Evolutionary conservation across 1,140 invertebrate genomes (phyloP).

Genomic region (Oedothorax gibbosus): DNA sequence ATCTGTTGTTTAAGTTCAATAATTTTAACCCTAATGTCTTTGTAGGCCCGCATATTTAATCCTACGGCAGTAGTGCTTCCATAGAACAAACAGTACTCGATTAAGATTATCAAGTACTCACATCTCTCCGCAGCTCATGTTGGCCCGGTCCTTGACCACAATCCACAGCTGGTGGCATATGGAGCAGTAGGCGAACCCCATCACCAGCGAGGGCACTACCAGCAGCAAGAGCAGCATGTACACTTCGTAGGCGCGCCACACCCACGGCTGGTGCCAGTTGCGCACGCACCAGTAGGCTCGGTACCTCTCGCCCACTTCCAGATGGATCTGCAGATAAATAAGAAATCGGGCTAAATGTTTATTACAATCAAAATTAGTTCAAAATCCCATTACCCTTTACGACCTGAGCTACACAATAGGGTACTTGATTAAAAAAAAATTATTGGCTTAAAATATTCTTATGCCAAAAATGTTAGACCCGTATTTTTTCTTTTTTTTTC

Average conservation of each 20-base stretch:
- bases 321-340: constrained; percentile 70
- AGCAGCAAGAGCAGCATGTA: constrained; percentile 78
- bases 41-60: no score
- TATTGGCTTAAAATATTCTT: no score
- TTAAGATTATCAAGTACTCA: constrained; percentile 26
- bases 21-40: no score
- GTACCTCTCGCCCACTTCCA: constrained; percentile 71
- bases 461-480: no score
- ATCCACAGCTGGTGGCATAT: constrained; percentile 78
- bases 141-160: constrained; percentile 64
- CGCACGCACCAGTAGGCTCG: constrained; percentile 76
- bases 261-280: constrained; percentile 70
- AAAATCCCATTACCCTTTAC: background rate
- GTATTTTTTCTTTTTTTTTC: no score
- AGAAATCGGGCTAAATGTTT: background rate
- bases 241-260: constrained; percentile 75
- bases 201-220: constrained; percentile 75
- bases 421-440: no score
- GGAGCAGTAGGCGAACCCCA: constrained; percentile 76
- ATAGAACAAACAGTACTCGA: no score
- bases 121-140: constrained; percentile 61
- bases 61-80: no score
- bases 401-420: background rate
- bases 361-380: background rate
- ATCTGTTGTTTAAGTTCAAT: no score